These are phyloP conservation scores for Lithodes maja DNA, from an alignment of 2,888 invertebrate genomes.

Conservation along the genomic window DNA sequence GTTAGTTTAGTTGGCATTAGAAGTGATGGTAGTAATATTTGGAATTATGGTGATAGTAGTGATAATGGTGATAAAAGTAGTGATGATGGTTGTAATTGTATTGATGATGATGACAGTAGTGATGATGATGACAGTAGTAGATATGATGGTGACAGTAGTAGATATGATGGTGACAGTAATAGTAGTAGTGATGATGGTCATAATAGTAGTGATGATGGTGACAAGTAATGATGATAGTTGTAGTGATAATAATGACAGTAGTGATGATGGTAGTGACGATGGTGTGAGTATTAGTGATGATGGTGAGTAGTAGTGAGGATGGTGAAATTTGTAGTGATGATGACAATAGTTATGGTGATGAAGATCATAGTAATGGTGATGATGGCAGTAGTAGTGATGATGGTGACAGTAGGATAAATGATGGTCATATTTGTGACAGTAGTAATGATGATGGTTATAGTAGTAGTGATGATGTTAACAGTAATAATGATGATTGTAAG, in stretches of 20 bases:
- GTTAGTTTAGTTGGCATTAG: no score
- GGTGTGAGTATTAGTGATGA: background rate
- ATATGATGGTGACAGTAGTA: background rate
- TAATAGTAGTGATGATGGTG: background rate
- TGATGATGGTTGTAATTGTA: background rate
- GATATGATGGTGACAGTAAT: background rate
- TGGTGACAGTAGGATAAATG: background rate
- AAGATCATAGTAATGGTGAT: background rate
- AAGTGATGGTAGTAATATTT: no score
- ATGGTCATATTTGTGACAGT: background rate
- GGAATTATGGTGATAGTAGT: no score
- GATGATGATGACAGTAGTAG: background rate
- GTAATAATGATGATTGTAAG: background rate
- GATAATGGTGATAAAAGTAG: no score
- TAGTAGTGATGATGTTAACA: background rate
- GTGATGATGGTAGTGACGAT: background rate
- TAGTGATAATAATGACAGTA: background rate
- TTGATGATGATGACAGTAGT: background rate
- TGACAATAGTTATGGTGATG: background rate
- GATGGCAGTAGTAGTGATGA: background rate
- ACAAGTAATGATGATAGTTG: background rate
- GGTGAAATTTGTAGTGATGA: background rate
- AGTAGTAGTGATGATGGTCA: background rate
- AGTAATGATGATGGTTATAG: background rate
- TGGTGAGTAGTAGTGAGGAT: background rate